Evolutionary conservation across 2,888 invertebrate species (phyloP), one percentile per base, ranked within the genome.

Genomic region (Meteorus colon): DNA sequence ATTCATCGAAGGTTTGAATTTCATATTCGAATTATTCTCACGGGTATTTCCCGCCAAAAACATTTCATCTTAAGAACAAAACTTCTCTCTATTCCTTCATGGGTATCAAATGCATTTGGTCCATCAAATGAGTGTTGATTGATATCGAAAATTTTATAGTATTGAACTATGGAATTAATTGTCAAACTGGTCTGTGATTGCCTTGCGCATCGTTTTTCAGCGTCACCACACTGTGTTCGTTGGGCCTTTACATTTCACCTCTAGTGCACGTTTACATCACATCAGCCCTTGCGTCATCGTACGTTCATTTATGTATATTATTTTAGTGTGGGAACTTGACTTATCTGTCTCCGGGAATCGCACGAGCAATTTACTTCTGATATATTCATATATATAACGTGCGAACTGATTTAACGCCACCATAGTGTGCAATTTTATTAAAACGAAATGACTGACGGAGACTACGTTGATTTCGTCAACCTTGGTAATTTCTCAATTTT

Each of bases 391-490:
- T 48, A 51, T n/a, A 68, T 14, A 68, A 51, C 24, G 24, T 41
- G 10, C n/a, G 41, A 67, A 45, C 12, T 41, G 8, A 67, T 48
- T 48, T 12, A 48, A 67, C 48, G 48, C 14, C 51, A 74, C 63
- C 48, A 55, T 19, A 55, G 65, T 69, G 31, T 59, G 41, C 4
- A 71, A 41, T 63, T 51, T n/a, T 10, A n/a, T n/a, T 29, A 37
- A 14, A 34, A 16, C 34, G 41, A 75, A 75, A 82, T 81, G 82
- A 81, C 65, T 60, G 55, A 68, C 59, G 80, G 76, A 48, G 76
- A 67, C n/a, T 27, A 79, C 34, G 75, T 80, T 29, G 77, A 79
- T 73, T 81, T 82, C 48, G 59, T 76, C 34, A 72, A 75, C 65
- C 75, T 82, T 27, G 81, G 82, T 82, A 81, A 80, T 31, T 55